Conservation (phyloP, 1,140 invertebrate species). For the Lethocerus indicus region DNA sequence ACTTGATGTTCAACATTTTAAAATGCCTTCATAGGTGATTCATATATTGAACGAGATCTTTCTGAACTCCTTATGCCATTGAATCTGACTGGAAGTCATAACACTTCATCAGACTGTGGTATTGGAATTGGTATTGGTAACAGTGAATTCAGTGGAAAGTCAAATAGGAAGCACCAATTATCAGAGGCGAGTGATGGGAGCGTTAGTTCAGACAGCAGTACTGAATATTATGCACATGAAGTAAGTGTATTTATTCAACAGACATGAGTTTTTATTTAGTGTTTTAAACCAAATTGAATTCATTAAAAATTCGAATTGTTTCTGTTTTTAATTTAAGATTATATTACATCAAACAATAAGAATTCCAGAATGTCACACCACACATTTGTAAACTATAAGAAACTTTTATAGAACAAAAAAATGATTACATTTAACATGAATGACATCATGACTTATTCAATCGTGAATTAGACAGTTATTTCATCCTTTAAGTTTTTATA, state of each 20-base stretch:
- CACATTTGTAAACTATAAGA: too few species aligned
- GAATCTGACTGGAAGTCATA: constrained; percentile 19
- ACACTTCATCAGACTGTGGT: constrained; percentile 13
- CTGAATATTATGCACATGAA: constrained; percentile 16
- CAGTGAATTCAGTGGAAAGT: constrained; percentile 14
- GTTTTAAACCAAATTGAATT: not conserved
- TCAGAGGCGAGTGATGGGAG: constrained; percentile 42
- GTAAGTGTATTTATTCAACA: constrained; percentile 11
- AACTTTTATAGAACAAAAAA: too few species aligned
- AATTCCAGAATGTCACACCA: too few species aligned
- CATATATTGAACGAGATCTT: constrained; percentile 14
- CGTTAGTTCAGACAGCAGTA: constrained; percentile 16
- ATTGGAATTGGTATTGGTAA: too few species aligned
- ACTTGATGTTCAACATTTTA: too few species aligned
- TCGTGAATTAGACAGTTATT: too few species aligned
- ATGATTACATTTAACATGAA: too few species aligned
- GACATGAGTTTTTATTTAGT: too few species aligned
- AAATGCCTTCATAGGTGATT: not conserved
- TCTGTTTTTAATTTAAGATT: not conserved
- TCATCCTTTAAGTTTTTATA: too few species aligned
- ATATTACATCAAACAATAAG: too few species aligned
- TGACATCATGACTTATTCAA: too few species aligned
- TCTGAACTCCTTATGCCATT: constrained; percentile 11
- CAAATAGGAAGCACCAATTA: constrained; percentile 41
- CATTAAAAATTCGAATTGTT: not conserved